Evolutionary conservation across 2,888 invertebrate species (phyloP).

Genomic region (Cetonia aurata): DNA sequence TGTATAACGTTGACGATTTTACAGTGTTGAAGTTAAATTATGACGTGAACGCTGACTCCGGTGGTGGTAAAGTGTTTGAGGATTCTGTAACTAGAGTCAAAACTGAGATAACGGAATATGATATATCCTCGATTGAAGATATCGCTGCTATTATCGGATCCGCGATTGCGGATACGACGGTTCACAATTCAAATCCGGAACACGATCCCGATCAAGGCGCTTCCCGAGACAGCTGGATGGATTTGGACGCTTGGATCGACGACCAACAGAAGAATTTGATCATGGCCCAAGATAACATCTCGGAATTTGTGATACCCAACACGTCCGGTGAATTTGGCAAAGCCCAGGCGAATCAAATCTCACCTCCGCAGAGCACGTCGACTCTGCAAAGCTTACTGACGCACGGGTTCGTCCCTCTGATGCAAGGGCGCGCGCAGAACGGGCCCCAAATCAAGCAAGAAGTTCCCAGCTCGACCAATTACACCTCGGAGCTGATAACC

Average conservation of each 20-base stretch:
- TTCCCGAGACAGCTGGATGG: constrained; percentile 89
- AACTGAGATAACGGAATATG: constrained; percentile 72
- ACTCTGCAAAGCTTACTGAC: constrained; percentile 83
- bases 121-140: constrained; percentile 84
- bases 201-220: constrained; percentile 65
- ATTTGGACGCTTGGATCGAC: constrained; percentile 89
- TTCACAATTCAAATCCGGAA: constrained; percentile 71
- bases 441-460: constrained; percentile 78
- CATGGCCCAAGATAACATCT: constrained; percentile 76
- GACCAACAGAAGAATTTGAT: constrained; percentile 77
- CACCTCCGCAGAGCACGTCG: constrained; percentile 68
- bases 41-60: constrained; percentile 70
- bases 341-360: constrained; percentile 67
- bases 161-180: constrained; percentile 89
- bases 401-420: constrained; percentile 83
- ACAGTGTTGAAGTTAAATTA: constrained; percentile 66
- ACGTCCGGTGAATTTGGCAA: constrained; percentile 58
- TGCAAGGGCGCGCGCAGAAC: constrained; percentile 86
- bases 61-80: constrained; percentile 67
- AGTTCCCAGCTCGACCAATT: constrained; percentile 82
- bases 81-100: constrained; percentile 69
- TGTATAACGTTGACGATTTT: constrained; percentile 68
- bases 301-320: constrained; percentile 77
- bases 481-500: constrained; percentile 77
- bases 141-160: constrained; percentile 90